Evolutionary conservation across 53 echinoderm and acorn worm genomes (phyloP).

Genomic region (Temnopleurus reevesii): DNA sequence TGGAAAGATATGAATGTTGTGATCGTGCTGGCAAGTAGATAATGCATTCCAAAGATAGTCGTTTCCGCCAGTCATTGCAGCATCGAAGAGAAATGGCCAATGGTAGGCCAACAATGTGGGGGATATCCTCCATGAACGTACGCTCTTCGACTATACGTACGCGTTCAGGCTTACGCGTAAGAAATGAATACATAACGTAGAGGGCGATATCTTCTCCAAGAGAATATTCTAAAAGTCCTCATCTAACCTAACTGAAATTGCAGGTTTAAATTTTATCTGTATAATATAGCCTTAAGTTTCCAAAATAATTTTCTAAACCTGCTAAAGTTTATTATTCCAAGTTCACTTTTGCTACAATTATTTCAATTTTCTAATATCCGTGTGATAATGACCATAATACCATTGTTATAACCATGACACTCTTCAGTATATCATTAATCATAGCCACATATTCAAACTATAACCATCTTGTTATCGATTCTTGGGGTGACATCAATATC

Average conservation of each 20-base stretch:
- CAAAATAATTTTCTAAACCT: too few species aligned
- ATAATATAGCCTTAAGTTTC: slow-evolving; percentile 12
- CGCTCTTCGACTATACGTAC: neutral
- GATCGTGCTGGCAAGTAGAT: neutral
- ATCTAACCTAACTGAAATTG: slow-evolving; percentile 23
- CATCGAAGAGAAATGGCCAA: neutral
- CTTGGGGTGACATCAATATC: neutral
- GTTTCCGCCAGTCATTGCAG: neutral
- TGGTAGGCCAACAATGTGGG: neutral
- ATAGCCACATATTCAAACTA: slow-evolving; percentile 31
- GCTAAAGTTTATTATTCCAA: too few species aligned
- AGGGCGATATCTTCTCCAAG: slow-evolving; percentile 22
- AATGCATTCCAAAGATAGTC: slow-evolving; percentile 46
- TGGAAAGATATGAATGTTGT: neutral
- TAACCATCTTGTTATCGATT: slow-evolving; percentile 9
- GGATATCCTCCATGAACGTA: neutral
- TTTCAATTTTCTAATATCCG: too few species aligned
- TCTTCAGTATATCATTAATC: neutral
- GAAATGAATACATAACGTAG: neutral
- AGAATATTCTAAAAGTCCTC: neutral
- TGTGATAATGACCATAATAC: too few species aligned
- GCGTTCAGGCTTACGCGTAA: neutral
- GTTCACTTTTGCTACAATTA: too few species aligned
- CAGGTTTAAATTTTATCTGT: neutral
- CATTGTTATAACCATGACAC: too few species aligned